Conservation (phyloP, 2,113 vertebrate genomes). For the Pagrus major region DNA sequence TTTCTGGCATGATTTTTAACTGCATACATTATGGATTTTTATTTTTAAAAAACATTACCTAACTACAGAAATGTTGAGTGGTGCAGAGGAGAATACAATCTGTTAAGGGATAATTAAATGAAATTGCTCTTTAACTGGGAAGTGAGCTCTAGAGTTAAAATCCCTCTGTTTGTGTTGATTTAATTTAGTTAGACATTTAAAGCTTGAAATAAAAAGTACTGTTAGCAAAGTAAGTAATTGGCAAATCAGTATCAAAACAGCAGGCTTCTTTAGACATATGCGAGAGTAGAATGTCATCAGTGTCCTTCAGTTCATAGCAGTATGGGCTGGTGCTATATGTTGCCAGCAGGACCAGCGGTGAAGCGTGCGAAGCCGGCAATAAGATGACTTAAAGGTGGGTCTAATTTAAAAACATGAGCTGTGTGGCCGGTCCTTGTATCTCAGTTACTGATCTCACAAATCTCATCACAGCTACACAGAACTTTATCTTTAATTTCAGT, state of each 20-base stretch:
- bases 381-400: not conserved
- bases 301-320: not conserved
- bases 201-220: not conserved
- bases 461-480: not conserved
- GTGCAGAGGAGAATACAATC: constrained; percentile 1
- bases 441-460: not conserved
- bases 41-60: constrained; percentile 3
- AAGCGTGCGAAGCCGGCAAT: not conserved
- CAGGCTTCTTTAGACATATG: not conserved
- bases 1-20: constrained; percentile 18
- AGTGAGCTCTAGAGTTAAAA: not conserved
- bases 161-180: constrained; percentile 14
- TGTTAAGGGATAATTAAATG: constrained; percentile 1
- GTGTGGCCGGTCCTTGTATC: not conserved
- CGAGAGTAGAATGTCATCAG: too few relatives aligned
- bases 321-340: not conserved
- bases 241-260: constrained; percentile 18
- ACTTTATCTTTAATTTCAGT: not conserved
- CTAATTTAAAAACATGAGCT: constrained; percentile 9
- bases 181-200: constrained; percentile 7
- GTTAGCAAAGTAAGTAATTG: not conserved
- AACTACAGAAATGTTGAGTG: constrained; percentile 1
- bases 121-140: constrained; percentile 11
- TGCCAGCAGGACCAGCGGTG: not conserved
- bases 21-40: constrained; percentile 14